Evolutionary conservation across 1,140 invertebrate species (phyloP), one percentile per base, ranked within the genome.

Genomic region (Paraescarpia echinospica): DNA sequence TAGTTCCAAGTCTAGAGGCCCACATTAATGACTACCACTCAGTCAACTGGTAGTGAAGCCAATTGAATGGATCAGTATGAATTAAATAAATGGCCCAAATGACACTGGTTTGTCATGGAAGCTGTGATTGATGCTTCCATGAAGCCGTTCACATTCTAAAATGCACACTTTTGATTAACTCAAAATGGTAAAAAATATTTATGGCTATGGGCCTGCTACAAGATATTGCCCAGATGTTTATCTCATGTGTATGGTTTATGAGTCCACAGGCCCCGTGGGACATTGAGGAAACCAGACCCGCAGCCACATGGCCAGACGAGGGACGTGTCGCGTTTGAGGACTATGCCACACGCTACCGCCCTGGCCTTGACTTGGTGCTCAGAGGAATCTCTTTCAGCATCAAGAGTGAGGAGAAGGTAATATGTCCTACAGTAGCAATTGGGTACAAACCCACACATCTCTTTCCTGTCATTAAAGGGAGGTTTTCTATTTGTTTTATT

Each of bases 281-380:
- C 41, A 89, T 92, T 14, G 51, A 77, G 22, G 33, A 89, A 12
- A 92, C 51, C 5, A 34, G 34, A 22, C 92, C 92, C 2, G 27
- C 92, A 0, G 33, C 88, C 34, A 96, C 97, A 41, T 99, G 98
- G 98, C 98, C 98, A 0, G 94, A 95, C 27, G 95, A 96, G 0
- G 98, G 98, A 92, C 95, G 96, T 22, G 97, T 99, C 18, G 96
- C 97, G 93, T 98, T 98, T 95, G 96, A 97, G 41, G 96, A 98
- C 92, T 98, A 97, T 94, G 31, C 93, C 94, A 97, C 98, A 12
- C 96, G 98, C 33, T 98, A 98, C 95, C 96, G 98, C 92, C 97
- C 97, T 94, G 98, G 98, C n/a, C 95, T 98, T 22, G 98, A 98
- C 93, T 96, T 98, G n/a, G 98, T 98, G 1, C 95, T 99, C 1